These are phyloP conservation scores for Enhydra lutris DNA, from an alignment of 2,113 vertebrate species.

Conservation along the genomic window DNA sequence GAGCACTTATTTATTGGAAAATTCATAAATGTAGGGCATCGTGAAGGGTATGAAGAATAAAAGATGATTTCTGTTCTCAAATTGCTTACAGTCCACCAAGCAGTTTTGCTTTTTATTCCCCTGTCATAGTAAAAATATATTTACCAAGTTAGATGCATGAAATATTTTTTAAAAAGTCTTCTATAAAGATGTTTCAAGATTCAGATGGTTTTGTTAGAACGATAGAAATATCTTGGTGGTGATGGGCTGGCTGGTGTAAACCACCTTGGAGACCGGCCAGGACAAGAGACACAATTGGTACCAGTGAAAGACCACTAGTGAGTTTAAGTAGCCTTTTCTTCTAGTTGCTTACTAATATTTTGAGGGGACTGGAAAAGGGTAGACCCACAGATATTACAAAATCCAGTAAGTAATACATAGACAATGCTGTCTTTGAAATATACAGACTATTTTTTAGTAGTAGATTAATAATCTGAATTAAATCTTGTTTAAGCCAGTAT, in stretches of 20 bases:
- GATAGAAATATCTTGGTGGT: background rate
- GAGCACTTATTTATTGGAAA: slow-evolving; percentile 36
- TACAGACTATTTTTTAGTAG: background rate
- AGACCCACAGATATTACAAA: background rate
- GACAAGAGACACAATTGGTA: background rate
- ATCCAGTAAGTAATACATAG: background rate
- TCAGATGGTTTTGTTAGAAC: background rate
- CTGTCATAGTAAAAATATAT: background rate
- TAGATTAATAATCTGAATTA: background rate
- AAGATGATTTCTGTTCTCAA: slow-evolving; percentile 6
- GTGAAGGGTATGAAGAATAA: background rate
- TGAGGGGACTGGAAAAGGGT: background rate
- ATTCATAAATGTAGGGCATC: background rate
- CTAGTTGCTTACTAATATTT: background rate
- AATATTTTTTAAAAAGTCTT: slow-evolving; percentile 15
- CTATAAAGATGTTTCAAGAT: background rate
- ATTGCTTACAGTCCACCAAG: background rate
- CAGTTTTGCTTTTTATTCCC: slow-evolving; percentile 12
- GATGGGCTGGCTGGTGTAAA: background rate
- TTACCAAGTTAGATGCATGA: background rate
- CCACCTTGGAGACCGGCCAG: background rate
- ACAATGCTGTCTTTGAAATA: background rate
- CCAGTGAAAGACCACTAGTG: background rate
- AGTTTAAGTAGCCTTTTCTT: background rate
- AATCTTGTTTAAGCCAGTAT: background rate